phyloP scores from a whole-genome alignment of 1,140 invertebrate genomes.

The Potamilus streckersoni region DNA sequence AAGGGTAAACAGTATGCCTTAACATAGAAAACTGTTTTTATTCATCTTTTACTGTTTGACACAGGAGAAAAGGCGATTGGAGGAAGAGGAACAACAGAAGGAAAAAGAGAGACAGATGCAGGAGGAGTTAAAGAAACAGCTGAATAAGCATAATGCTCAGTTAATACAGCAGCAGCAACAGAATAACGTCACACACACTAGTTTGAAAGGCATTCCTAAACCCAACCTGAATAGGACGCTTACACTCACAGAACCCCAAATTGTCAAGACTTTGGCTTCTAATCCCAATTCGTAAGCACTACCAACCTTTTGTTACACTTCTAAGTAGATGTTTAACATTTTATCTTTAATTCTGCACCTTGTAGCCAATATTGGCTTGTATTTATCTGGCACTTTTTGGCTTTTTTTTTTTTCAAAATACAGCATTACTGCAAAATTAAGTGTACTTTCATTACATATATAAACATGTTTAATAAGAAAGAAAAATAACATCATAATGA shows the following conservation, averaged over 20 bases:
- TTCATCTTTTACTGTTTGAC: neutral
- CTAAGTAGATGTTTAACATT: no score
- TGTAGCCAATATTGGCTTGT: no score
- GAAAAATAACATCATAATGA: no score
- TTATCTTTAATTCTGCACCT: no score
- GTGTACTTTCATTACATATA: no score
- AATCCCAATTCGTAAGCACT: conserved; percentile 28
- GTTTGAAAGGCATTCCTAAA: conserved; percentile 13
- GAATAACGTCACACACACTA: neutral
- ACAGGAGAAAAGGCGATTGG: conserved; percentile 28
- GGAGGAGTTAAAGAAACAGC: conserved; percentile 32
- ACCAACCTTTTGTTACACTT: neutral
- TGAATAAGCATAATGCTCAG: conserved; percentile 40
- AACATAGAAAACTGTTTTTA: neutral
- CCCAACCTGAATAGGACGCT: conserved; percentile 31
- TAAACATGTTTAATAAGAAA: no score
- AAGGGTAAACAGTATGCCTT: no score
- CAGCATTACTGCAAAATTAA: no score
- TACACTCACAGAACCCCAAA: conserved; percentile 16
- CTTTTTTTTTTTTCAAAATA: no score
- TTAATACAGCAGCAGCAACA: conserved; percentile 8
- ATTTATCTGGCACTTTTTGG: no score
- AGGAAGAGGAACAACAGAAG: conserved; percentile 22
- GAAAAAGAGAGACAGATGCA: conserved; percentile 31
- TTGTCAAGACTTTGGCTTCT: neutral